Evolutionary conservation across 1,140 invertebrate genomes (phyloP).

Genomic region (Drosophila fuyamai): DNA sequence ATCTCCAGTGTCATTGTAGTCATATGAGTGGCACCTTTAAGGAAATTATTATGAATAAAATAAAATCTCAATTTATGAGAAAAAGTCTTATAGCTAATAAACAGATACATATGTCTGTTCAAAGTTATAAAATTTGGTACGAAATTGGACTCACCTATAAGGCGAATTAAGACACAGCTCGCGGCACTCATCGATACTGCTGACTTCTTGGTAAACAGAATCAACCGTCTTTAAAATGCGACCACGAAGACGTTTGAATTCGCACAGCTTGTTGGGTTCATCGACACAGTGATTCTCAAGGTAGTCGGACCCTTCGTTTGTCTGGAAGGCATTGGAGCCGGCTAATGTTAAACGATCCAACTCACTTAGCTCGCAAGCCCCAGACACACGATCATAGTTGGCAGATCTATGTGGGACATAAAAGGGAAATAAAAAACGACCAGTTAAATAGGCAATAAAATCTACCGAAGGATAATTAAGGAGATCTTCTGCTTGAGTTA

Average conservation of each 20-base stretch:
- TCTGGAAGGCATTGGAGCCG: constrained; percentile 90
- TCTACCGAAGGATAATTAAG: constrained; percentile 1
- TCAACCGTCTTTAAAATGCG: constrained; percentile 97
- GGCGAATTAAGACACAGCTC: constrained; percentile 95
- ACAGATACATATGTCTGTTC: too few species aligned
- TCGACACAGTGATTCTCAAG: constrained; percentile 96
- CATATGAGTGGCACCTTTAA: constrained; percentile 94
- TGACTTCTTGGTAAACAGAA: constrained; percentile 95
- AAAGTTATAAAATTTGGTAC: too few species aligned
- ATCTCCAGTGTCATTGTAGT: constrained; percentile 96
- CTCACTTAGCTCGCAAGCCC: constrained; percentile 93
- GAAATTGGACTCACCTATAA: constrained; percentile 85
- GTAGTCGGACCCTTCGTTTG: constrained; percentile 91
- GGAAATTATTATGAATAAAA: too few species aligned
- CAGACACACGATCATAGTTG: constrained; percentile 93
- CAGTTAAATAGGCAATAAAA: background rate
- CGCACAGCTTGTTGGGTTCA: constrained; percentile 95
- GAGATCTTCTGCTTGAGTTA: constrained; percentile 7
- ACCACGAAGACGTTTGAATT: constrained; percentile 95
- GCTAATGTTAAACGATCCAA: constrained; percentile 95
- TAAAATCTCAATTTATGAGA: too few species aligned
- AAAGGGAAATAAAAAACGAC: background rate
- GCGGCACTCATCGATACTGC: constrained; percentile 93
- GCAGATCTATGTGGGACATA: constrained; percentile 88
- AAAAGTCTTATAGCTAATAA: too few species aligned